Percentiles rank a stretch among this genome's conserved stretches.
phyloP scores from a whole-genome alignment of 2,113 vertebrate species.

The Lampris megalopsis region DNA sequence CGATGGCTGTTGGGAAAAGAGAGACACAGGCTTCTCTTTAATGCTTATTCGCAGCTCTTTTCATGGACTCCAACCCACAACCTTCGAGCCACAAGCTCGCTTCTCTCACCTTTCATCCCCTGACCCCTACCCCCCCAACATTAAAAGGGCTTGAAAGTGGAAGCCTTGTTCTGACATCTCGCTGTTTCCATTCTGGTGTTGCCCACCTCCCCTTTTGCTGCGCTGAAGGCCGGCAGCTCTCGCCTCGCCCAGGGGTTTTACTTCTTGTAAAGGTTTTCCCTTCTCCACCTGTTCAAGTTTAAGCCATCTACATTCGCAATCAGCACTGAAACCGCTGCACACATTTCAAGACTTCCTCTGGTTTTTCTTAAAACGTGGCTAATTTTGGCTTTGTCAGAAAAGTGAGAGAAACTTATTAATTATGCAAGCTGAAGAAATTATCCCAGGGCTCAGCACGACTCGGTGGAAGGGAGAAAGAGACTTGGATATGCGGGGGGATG shows the following conservation, averaged over 20 bases:
- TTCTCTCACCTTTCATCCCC: too few species aligned
- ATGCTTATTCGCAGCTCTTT: too few species aligned
- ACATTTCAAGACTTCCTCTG: constrained; percentile 17
- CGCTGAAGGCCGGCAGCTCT: constrained; percentile 9
- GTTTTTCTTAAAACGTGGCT: background rate
- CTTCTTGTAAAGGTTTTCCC: constrained; percentile 59
- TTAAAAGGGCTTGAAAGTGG: background rate
- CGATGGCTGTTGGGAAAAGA: too few species aligned
- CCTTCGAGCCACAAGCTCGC: too few species aligned
- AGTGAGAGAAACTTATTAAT: constrained; percentile 19
- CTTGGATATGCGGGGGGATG: constrained; percentile 29
- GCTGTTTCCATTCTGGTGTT: background rate
- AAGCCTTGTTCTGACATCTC: constrained; percentile 4
- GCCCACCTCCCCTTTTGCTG: constrained; percentile 43
- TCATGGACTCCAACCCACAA: too few species aligned
- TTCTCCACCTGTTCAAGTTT: background rate
- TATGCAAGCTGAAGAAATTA: constrained; percentile 17
- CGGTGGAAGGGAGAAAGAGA: background rate
- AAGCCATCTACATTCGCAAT: constrained; percentile 27
- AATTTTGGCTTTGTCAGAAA: background rate
- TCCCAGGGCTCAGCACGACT: background rate
- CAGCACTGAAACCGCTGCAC: background rate
- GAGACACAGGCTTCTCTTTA: too few species aligned
- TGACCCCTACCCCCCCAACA: too few species aligned
- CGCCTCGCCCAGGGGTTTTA: constrained; percentile 30